Percentiles rank a stretch among this genome's conserved stretches.
phyloP scores from a whole-genome alignment of 2,113 vertebrate genomes.

The Tapirus terrestris region DNA sequence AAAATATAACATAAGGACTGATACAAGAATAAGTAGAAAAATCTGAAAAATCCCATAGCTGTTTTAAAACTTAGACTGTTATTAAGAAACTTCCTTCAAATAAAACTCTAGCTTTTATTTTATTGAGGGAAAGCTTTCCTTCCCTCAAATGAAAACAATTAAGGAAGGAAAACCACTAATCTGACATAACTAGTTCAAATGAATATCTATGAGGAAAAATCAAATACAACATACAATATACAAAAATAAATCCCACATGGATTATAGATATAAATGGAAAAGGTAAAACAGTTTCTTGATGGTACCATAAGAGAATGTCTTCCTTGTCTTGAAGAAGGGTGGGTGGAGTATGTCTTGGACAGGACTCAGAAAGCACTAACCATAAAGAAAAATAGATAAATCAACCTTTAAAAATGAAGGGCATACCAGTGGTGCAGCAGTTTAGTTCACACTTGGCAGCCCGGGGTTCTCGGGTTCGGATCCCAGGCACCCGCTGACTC shows the following conservation, averaged over 20 bases:
- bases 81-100: background rate
- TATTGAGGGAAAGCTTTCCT: too few relatives aligned
- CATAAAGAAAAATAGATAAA: background rate
- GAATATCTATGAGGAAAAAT: background rate
- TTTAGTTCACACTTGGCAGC: too few relatives aligned
- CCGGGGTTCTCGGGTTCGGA: too few relatives aligned
- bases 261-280: background rate
- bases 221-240: background rate
- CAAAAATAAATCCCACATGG: background rate
- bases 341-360: background rate
- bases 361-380: background rate
- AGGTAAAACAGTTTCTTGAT: background rate
- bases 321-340: background rate
- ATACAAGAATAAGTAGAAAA: background rate
- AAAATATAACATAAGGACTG: background rate
- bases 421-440: too few relatives aligned
- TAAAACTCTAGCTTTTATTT: background rate
- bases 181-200: background rate
- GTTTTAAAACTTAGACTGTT: background rate
- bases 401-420: background rate
- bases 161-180: background rate
- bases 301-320: background rate
- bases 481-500: too few relatives aligned
- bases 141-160: background rate
- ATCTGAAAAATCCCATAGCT: background rate